Conservation (phyloP, 2,113 vertebrate genomes). For the Pachycephala philippinensis region DNA sequence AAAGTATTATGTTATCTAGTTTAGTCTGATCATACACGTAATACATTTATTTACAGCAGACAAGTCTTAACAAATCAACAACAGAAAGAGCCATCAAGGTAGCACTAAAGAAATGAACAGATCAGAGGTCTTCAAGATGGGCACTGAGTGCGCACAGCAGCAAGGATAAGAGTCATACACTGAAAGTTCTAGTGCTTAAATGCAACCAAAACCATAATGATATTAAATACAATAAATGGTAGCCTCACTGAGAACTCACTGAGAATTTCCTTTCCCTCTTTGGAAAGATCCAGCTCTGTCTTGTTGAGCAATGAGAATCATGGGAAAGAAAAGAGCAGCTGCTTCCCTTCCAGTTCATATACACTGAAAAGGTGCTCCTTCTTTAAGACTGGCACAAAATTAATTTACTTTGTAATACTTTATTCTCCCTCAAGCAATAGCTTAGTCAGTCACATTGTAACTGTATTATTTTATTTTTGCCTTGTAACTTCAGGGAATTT, state of each 20-base stretch:
- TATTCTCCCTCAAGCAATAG: background rate
- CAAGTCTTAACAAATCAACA: background rate
- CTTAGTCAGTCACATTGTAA: background rate
- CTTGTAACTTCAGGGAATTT: background rate
- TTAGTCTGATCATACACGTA: background rate
- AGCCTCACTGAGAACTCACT: background rate
- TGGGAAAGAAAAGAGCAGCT: background rate
- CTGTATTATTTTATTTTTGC: background rate
- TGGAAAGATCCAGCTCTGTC: background rate
- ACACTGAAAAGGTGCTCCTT: background rate
- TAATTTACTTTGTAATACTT: background rate
- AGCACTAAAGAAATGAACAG: background rate
- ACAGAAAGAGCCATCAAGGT: background rate
- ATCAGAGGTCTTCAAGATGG: background rate
- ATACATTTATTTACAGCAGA: background rate
- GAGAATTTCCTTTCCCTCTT: background rate
- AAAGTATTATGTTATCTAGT: background rate
- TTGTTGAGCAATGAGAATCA: background rate
- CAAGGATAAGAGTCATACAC: background rate
- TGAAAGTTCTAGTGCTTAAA: background rate
- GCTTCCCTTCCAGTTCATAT: background rate
- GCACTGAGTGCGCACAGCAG: background rate
- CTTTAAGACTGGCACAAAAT: background rate
- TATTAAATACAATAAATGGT: background rate
- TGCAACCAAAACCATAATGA: background rate